Evolutionary conservation across 2,888 invertebrate genomes (phyloP), one percentile per base, ranked within the genome.

Genomic region (Ormyrus pomaceus): DNA sequence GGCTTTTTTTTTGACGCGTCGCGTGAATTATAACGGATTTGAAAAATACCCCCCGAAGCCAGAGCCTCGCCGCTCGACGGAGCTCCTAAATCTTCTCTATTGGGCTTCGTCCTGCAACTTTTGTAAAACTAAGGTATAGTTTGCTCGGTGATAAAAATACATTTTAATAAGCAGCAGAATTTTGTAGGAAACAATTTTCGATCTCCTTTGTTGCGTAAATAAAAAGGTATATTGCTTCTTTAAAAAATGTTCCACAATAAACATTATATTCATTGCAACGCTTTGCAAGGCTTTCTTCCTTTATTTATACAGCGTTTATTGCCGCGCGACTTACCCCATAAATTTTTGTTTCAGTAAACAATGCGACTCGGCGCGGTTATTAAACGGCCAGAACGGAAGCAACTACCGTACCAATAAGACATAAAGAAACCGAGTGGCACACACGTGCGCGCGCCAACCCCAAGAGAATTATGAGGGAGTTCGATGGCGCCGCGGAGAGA

Each of bases 31-130:
- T 46, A 8, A 6, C 19, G 10, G 58, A 58, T 70, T 70, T 58
- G 58, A 70, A 70, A 58, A 70, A 70, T 58, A 70, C 48, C 48
- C 48, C n/a, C 10, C 58, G 11, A 10, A n/a, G 58, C 58, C 2
- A 4, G 34, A 34, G 34, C 2, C 34, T 34, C 34, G 34, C 34
- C 4, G 34, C 34, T 0, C 34, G 4, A 4, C 34, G 4, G 34
- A 34, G 34, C 34, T 34, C 34, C 34, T 34, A 34, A 34, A 34
- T 34, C 34, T 34, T 34, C 34, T 4, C 3, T 4, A 4, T 34
- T 34, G 34, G 34, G 34, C 34, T 34, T 34, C 34, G 34, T 34
- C 34, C 34, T 34, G 34, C 34, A 4, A 34, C 34, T 34, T 34
- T 34, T 34, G 34, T 34, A 34, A 34, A 34, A 34, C 4, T 34